phyloP scores from a whole-genome alignment of 1,140 invertebrate genomes.

The Fopius arisanus region DNA sequence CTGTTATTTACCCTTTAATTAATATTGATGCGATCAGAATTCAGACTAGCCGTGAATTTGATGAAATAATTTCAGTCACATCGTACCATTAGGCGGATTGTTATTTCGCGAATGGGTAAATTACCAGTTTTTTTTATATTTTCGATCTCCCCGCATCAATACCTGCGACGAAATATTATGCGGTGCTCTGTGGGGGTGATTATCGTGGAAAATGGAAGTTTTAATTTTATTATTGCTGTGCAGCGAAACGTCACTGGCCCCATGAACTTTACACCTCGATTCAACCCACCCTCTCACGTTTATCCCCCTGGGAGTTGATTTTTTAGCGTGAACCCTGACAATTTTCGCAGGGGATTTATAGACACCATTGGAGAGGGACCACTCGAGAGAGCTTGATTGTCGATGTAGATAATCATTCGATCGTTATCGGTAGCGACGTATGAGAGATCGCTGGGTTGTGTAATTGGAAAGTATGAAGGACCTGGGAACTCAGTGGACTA shows the following conservation, averaged over 20 bases:
- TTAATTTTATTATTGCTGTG: no score
- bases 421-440: slow-evolving; percentile 27
- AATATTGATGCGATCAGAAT: no score
- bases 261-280: background rate
- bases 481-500: slow-evolving; percentile 10
- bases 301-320: background rate
- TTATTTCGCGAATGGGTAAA: no score
- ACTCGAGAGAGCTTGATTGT: background rate
- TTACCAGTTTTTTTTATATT: no score
- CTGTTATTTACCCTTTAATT: no score
- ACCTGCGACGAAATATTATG: no score
- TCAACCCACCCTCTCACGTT: background rate
- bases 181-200: no score
- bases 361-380: slow-evolving; percentile 2
- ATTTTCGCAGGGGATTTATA: background rate
- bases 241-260: background rate
- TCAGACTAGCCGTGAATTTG: no score
- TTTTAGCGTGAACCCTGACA: background rate
- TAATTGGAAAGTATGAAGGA: slow-evolving; percentile 29
- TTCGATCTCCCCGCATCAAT: no score
- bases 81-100: no score
- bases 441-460: slow-evolving; percentile 27
- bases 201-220: no score
- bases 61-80: no score
- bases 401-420: slow-evolving; percentile 25